Conservation (phyloP, 2,888 invertebrate species). For the Diaprepes abbreviatus region DNA sequence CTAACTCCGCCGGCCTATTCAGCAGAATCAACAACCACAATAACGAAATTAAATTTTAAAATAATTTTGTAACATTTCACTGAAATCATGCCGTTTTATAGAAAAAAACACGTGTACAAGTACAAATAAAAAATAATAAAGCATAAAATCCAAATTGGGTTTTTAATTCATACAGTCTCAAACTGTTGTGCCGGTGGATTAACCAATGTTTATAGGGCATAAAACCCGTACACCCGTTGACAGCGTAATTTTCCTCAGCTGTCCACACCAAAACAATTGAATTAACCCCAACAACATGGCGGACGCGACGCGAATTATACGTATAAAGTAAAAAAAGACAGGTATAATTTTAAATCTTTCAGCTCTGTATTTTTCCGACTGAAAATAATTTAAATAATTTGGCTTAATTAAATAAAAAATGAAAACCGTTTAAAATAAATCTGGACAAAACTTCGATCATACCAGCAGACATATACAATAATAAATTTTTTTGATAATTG, state of each 20-base stretch:
- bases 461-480: too few relatives aligned
- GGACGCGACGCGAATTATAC: slow-evolving; percentile 7
- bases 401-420: too few relatives aligned
- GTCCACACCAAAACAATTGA: slow-evolving; percentile 40
- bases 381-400: not conserved
- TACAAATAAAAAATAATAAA: too few relatives aligned
- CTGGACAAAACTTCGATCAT: too few relatives aligned
- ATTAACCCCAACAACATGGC: slow-evolving; percentile 32
- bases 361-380: not conserved
- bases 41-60: too few relatives aligned
- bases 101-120: too few relatives aligned
- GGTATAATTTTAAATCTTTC: slow-evolving; percentile 17
- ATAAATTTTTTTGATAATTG: too few relatives aligned
- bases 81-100: too few relatives aligned
- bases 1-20: too few relatives aligned
- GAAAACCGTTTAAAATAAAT: too few relatives aligned
- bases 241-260: slow-evolving; percentile 29
- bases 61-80: too few relatives aligned
- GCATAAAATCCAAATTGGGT: not conserved
- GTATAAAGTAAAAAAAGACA: slow-evolving; percentile 8
- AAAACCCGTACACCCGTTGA: slow-evolving; percentile 22
- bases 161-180: slow-evolving; percentile 7
- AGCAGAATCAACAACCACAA: too few relatives aligned
- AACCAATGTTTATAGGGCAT: slow-evolving; percentile 17
- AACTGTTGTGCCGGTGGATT: not conserved